These are phyloP conservation scores for Aepyceros melampus DNA, from an alignment of 2,113 vertebrate species.

Conservation along the genomic window DNA sequence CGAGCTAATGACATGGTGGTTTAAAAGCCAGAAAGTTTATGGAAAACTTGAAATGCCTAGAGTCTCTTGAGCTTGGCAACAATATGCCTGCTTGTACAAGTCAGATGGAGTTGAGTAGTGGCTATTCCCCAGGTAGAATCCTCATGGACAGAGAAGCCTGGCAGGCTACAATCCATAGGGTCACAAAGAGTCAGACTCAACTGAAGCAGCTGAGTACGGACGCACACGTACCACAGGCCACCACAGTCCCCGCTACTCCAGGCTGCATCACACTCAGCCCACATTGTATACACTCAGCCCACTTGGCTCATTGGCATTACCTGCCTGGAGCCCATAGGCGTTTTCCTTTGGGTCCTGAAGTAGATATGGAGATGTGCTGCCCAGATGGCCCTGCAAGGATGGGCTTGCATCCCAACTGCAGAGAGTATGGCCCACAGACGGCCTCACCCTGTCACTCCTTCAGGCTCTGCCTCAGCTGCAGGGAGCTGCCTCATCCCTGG, in stretches of 20 bases:
- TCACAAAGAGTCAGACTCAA: background rate
- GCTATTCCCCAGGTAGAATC: background rate
- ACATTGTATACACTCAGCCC: background rate
- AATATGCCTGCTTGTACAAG: background rate
- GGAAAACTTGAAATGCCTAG: background rate
- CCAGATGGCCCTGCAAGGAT: background rate
- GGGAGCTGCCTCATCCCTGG: no score
- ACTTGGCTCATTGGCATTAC: no score
- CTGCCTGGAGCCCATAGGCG: background rate
- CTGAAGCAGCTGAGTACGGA: background rate
- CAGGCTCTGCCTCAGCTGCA: background rate
- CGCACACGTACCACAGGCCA: fast-evolving
- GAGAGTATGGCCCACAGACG: background rate
- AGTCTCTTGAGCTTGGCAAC: background rate
- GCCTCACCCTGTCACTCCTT: background rate
- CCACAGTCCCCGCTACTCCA: background rate
- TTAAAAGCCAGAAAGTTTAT: background rate
- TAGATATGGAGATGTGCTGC: background rate
- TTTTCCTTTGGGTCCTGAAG: background rate
- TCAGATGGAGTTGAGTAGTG: background rate
- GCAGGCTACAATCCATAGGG: background rate
- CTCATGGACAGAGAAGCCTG: background rate
- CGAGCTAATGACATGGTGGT: background rate
- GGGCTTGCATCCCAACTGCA: background rate
- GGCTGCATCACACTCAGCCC: background rate